phyloP scores from a whole-genome alignment of 2,888 invertebrate species.

The Macrosiphum euphorbiae region DNA sequence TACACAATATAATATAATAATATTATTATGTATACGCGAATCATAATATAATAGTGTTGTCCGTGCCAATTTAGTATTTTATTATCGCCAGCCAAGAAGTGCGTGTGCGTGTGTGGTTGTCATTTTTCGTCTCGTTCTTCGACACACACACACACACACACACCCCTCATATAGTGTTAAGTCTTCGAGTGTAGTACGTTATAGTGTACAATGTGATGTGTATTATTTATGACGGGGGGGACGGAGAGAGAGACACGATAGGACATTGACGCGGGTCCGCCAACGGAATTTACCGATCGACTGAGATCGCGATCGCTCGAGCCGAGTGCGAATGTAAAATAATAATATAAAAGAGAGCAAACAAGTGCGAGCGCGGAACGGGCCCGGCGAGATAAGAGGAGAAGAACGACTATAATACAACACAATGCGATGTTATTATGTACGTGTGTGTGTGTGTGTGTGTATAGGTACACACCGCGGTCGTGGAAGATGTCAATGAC shows the following conservation, averaged over 20 bases:
- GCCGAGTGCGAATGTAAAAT: not conserved
- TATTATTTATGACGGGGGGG: not conserved
- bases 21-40: no score
- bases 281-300: not conserved
- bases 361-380: conserved; percentile 1
- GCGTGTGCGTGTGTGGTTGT: not conserved
- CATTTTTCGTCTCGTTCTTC: not conserved
- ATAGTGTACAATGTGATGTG: not conserved
- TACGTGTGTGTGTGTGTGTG: conserved; percentile 7
- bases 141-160: not conserved
- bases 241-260: not conserved
- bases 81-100: not conserved
- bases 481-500: conserved; percentile 55
- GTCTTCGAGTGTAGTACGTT: not conserved
- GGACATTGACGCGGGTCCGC: not conserved
- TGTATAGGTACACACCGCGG: not conserved
- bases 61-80: not conserved
- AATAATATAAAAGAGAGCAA: conserved; percentile 7
- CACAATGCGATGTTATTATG: not conserved
- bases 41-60: not conserved
- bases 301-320: not conserved
- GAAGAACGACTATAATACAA: not conserved
- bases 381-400: not conserved
- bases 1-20: not conserved
- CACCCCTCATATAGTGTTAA: not conserved